A percentile compares a stretch with the other conserved stretches of the same genome.
phyloP scores from a whole-genome alignment of 2,888 invertebrate genomes.

The Cerastis rubricosa region DNA sequence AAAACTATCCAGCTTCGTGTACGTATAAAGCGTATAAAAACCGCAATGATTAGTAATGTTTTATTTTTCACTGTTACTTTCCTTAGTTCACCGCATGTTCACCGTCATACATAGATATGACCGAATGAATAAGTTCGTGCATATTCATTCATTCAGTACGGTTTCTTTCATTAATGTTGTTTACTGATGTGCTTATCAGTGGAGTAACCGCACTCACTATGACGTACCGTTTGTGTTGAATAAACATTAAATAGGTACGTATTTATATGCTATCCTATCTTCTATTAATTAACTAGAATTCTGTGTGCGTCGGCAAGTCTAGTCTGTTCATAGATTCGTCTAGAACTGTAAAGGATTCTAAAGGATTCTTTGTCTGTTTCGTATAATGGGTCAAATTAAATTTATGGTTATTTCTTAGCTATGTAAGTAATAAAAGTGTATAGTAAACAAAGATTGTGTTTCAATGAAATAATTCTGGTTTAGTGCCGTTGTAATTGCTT shows the following conservation, averaged over 20 bases:
- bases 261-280: constrained; percentile 32
- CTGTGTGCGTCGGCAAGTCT: constrained; percentile 39
- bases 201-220: constrained; percentile 47
- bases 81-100: background rate
- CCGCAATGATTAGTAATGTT: background rate
- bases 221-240: constrained; percentile 57
- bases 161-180: constrained; percentile 55
- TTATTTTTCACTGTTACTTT: constrained; percentile 6
- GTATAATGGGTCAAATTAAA: background rate
- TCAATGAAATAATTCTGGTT: constrained; percentile 11
- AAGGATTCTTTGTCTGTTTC: constrained; percentile 4
- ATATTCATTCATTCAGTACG: constrained; percentile 49
- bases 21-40: background rate
- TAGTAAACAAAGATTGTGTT: constrained; percentile 16
- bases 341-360: constrained; percentile 3
- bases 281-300: constrained; percentile 35
- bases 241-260: constrained; percentile 28
- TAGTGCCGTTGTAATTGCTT: constrained; percentile 16
- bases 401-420: constrained; percentile 15
- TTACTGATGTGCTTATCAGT: constrained; percentile 56
- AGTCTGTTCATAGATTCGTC: constrained; percentile 14
- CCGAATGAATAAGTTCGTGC: constrained; percentile 36
- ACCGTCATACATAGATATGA: constrained; percentile 17
- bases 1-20: background rate
- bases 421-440: background rate